Base-by-base conservation (phyloP, 2,797 vertebrate species). In the Balearica regulorum region DNA sequence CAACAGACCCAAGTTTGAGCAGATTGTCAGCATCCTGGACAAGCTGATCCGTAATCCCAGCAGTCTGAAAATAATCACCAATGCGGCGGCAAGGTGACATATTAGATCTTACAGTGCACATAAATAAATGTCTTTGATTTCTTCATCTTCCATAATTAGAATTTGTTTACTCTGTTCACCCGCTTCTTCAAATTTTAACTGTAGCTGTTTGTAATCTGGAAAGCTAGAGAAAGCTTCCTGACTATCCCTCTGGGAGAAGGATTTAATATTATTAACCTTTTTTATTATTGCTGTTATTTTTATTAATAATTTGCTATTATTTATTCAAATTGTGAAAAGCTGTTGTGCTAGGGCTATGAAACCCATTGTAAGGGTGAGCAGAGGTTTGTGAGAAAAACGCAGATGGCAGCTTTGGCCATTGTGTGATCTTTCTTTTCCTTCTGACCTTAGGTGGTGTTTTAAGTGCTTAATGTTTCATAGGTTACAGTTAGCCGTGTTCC, bases 11-110 rank as follows among this genome's bases (percentile, higher is more conserved):
- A 99, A 99, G 97, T 99, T 99, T 97, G 99, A 99, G 97, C 99
- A 99, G 98, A 99, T 99, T 85, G 99, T 99, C 97, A 99, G 99
- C 98, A 99, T 99, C 96, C 98, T 99, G 98, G 99, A 99, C 96
- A 99, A 99, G 62, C 99, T 99, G 88, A 99, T 99, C 97, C 99
- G 99, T 83, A 99, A 99, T 97, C 99, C 99, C 17, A 98, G 99
- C 95, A 99, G 98, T 81, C 98, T 99, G 96, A 99, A 99, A 98
- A 99, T 99, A 96, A 99, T 99, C 82, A 99, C 99, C 94, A 99
- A 98, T 96, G 99, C 99, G 0, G 98, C 99, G 2, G 99, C 99
- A 98, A 99, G 99, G 99, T 99, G 99, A 98, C 94, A 71, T 22
- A 31, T 44, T 49, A 33, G 11, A 77, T 84, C 83, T 79, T 81